Conservation (phyloP, 1,140 invertebrate genomes). For the Aphelenchoides fujianensis region DNA sequence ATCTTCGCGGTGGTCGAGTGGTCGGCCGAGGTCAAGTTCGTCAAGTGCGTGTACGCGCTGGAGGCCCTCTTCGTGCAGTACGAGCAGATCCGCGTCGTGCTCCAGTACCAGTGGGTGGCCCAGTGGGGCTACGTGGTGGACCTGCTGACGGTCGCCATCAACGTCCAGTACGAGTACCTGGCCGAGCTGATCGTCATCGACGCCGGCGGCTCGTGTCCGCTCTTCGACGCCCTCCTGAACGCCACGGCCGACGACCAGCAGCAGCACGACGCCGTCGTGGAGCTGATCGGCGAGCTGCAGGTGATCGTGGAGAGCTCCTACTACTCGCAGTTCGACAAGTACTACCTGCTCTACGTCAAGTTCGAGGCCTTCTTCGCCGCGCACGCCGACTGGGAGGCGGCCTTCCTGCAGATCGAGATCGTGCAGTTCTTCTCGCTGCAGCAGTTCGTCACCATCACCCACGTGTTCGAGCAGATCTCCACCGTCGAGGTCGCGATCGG, state of each 20-base stretch:
- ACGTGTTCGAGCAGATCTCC: not conserved
- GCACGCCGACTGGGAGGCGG: not conserved
- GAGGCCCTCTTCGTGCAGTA: constrained; percentile 15
- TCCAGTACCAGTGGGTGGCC: constrained; percentile 19
- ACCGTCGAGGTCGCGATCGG: not conserved
- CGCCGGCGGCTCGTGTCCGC: not conserved
- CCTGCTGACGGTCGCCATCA: not conserved
- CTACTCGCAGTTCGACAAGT: constrained; percentile 7
- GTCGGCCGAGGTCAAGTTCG: not conserved
- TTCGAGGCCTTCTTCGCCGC: not conserved
- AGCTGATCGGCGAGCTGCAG: not conserved
- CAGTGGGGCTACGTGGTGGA: constrained; percentile 21
- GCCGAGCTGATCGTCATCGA: not conserved
- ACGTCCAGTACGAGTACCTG: constrained; percentile 7
- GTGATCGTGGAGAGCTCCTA: not conserved
- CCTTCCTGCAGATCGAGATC: not conserved
- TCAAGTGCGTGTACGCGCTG: constrained; percentile 19
- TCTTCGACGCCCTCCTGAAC: constrained; percentile 23
- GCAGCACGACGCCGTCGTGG: not conserved
- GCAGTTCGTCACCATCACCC: not conserved
- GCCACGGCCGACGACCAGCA: not conserved
- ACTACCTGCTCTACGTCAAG: constrained; percentile 1
- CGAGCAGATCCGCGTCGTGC: constrained; percentile 11
- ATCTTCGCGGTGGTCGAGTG: constrained; percentile 4
- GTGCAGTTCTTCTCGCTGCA: not conserved